Evolutionary conservation across 2,797 vertebrate species (phyloP), one percentile per base, ranked within the genome.

Genomic region (Meda fulgida): DNA sequence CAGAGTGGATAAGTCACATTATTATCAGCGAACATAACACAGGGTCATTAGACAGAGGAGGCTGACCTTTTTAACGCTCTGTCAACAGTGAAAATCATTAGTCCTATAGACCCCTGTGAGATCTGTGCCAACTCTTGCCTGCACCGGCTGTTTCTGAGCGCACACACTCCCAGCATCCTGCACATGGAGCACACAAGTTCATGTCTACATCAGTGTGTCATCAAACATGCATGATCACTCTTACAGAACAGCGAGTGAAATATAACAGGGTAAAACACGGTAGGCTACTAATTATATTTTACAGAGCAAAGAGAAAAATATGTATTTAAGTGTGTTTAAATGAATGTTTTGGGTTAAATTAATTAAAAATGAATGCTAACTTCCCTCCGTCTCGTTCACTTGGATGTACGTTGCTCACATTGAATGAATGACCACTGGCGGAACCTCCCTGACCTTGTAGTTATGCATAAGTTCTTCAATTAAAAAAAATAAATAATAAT

Each of bases 111-210:
- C 89, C 90, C 89, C 13, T 95, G 94, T 90, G 94, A 95, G 79
- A 94, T 95, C 86, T 95, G 94, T 85, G 92, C 87, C 88, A 92
- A 94, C 78, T 91, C 92, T 38, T 0, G 89, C 94, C 84, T 95
- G 93, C 84, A 90, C 9, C 43, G 93, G 94, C 16, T 94, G 94
- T 86, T 21, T 89, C 60, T 65, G 81, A 43, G 80, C 18, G 9
- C 16, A 18, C 43, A 46, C 31, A 65, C 58, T 53, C 51, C 73
- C 73, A 83, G 76, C 31, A 70, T 51, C 48, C 31, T 36, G 9
- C 29, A 76, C 48, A 34, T 6, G 18, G 46, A 55, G 48, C 2
- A 51, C 72, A 7, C 69, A 60, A 43, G 36, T 46, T 81, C 34
- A 70, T 36, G 29, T 34, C 19, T 23, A 48, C 46, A 69, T 69